Evolutionary conservation across 1,140 invertebrate genomes (phyloP), one percentile per base, ranked within the genome.

Genomic region (Calliopsis andreniformis): DNA sequence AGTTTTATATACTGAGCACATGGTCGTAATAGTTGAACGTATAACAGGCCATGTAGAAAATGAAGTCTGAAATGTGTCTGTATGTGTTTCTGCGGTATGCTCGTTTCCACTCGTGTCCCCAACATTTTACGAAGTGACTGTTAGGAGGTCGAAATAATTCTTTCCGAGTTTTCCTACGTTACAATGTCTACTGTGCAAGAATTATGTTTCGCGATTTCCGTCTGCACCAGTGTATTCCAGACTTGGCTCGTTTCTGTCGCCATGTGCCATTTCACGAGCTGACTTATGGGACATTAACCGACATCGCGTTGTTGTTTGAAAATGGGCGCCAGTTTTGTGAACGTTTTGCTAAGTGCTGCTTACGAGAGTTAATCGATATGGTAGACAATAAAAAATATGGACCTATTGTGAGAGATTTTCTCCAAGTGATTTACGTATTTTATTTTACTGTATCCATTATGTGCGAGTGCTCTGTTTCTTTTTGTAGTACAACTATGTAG

Each of bases 1-100:
- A 32, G 25, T 43, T 58, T 49, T 12, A 28, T 66, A 43, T 67
- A 80, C 80, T 81, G 70, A 78, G 78, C 78, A 80, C 25, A 63
- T n/a, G 80, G 72, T 45, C 51, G 80, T 81, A 77, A 82, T 67
- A 55, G 72, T 77, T 28, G 78, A 71, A 58, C 43, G 55, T 59
- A 45, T 25, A 47, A 39, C 53, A 20, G 14, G 49, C 47, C 42
- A 56, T 43, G 39, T 39, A n/a, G 10, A 10, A 10, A 39, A 39
- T 10, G 35, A n/a, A n/a, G n/a, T n/a, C n/a, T n/a, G n/a, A 45
- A 39, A 20, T 14, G 23, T 0, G 20, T 2, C 16, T 2, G 28
- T 18, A 5, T 3, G 23, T 45, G 18, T n/a, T 45, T 16, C 18
- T 12, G 6, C 23, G 7, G 12, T 5, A 35, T 80, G 58, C 61